Base-by-base conservation (phyloP, 2,888 invertebrate genomes). In the Smittia sp. region DNA sequence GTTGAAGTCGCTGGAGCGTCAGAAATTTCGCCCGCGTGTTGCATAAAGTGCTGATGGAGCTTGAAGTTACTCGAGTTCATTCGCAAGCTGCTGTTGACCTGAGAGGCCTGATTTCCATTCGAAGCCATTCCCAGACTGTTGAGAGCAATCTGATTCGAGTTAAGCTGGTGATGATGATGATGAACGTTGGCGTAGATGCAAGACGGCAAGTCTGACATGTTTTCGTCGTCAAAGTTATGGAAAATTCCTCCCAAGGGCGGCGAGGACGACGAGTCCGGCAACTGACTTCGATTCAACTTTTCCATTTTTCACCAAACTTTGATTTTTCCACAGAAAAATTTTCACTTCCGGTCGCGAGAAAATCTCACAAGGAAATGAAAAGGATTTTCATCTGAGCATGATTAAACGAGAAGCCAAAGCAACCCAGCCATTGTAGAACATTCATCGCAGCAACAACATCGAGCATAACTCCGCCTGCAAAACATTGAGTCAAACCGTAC, bases 131-230 rank as follows among this genome's bases (percentile, higher is more conserved):
- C 79, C 32, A 82, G 75, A 75, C 77, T 77, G 73, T 76, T 77
- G 1, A 67, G 15, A 4, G 38, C 6, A n/a, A 75, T 76, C n/a
- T 77, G 74, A 82, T 70, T 69, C 58, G 74, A 84, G 78, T 77
- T 72, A 52, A 70, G 83, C 83, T 67, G 83, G 80, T 77, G 85
- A 77, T 81, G 86, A 75, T 68, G 83, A 80, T 77, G 85, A 77
- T 81, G 86, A 75, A 84, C 90, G 76, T 82, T 88, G 77, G 81
- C 93, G 81, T 92, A 93, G 74, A 92, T 90, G 80, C 93, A 93
- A 52, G 92, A 92, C 0, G 92, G 92, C 76, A 93, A 84, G 77
- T 93, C 93, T 2, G 87, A 83, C 13, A 90, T 86, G 78, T 87
- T 82, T 79, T 89, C 87, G 75, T 81, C 82, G 52, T 82, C 82